These are phyloP conservation scores for Urocolius indicus DNA, from an alignment of 2,113 vertebrate species.

Conservation along the genomic window DNA sequence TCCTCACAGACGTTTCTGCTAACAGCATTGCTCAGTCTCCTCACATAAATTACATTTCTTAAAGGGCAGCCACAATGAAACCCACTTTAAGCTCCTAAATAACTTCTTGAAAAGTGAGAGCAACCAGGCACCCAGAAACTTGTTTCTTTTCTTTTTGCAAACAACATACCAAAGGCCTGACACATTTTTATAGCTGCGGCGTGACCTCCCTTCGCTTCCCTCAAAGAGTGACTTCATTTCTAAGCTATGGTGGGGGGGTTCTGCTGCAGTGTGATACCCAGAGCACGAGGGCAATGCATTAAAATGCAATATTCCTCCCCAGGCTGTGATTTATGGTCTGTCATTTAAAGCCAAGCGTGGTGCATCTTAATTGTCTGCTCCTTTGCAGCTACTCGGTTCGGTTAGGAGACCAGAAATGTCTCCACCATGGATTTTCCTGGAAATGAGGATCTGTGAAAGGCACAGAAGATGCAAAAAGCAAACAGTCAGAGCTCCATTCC, in stretches of 20 bases:
- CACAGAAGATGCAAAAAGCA: not conserved
- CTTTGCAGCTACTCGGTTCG: not conserved
- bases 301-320: conserved; percentile 42
- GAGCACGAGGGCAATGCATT: not conserved
- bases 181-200: conserved; percentile 31
- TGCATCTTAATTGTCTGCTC: conserved; percentile 54
- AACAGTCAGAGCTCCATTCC: not conserved
- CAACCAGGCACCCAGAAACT: not conserved
- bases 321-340: conserved; percentile 43
- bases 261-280: not conserved
- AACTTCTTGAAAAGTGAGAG: not conserved
- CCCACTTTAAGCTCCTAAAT: not conserved
- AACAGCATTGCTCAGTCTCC: not conserved
- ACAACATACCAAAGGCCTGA: conserved; percentile 16
- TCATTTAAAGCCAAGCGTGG: not conserved
- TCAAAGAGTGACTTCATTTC: conserved; percentile 16
- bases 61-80: not conserved
- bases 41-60: not conserved
- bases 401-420: not conserved
- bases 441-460: not conserved
- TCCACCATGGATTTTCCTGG: not conserved
- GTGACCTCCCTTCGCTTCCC: not conserved
- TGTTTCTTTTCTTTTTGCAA: conserved; percentile 29
- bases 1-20: not conserved
- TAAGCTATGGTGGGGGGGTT: not conserved